Evolutionary conservation across 2,888 invertebrate species (phyloP).

Genomic region (Aquatica leii): DNA sequence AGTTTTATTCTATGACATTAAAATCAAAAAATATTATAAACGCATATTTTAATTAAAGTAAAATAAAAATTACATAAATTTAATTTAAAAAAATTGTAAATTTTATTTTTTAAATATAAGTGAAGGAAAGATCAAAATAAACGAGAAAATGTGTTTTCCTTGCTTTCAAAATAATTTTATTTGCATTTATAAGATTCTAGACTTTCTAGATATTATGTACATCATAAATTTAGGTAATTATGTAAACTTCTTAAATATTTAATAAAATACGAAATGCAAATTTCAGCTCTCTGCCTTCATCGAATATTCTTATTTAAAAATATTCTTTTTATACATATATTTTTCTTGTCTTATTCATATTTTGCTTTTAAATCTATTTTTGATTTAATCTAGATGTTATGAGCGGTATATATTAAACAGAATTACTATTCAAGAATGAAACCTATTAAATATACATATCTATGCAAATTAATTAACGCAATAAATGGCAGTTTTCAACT

Average conservation of each 20-base stretch:
- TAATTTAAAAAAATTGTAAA: too few species aligned
- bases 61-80: too few species aligned
- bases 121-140: slow-evolving; percentile 5
- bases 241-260: slow-evolving; percentile 30
- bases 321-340: slow-evolving; percentile 17
- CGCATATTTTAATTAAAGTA: too few species aligned
- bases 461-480: too few species aligned
- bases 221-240: slow-evolving; percentile 25
- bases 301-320: slow-evolving; percentile 25
- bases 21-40: too few species aligned
- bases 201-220: slow-evolving; percentile 20
- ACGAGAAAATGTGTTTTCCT: background rate
- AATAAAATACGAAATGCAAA: slow-evolving; percentile 29
- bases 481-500: too few species aligned
- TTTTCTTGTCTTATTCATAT: background rate
- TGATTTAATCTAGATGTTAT: too few species aligned
- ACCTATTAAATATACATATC: too few species aligned
- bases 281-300: slow-evolving; percentile 18
- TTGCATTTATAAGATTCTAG: slow-evolving; percentile 21
- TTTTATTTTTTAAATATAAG: slow-evolving; percentile 1
- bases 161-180: slow-evolving; percentile 15
- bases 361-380: too few species aligned
- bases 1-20: too few species aligned
- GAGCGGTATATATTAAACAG: too few species aligned
- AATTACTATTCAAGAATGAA: too few species aligned